Evolutionary conservation across 2,113 vertebrate genomes (phyloP).

Genomic region (Dromaius novaehollandiae): DNA sequence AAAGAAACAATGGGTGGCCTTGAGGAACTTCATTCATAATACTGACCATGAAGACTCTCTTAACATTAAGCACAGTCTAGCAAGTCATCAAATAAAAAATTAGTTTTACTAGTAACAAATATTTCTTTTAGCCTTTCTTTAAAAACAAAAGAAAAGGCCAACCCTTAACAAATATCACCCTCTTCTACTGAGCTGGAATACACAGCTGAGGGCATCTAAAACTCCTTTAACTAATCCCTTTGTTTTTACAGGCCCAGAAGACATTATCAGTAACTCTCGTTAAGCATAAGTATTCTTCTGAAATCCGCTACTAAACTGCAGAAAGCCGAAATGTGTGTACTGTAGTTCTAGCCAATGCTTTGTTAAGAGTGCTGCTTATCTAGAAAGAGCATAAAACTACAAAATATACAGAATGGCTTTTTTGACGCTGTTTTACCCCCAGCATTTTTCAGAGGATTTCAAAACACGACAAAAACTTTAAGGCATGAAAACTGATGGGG

Average conservation of each 20-base stretch:
- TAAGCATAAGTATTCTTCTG: background rate
- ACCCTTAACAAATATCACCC: background rate
- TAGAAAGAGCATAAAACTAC: background rate
- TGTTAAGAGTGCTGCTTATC: constrained; percentile 13
- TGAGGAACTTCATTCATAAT: background rate
- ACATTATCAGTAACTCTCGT: background rate
- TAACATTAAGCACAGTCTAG: constrained; percentile 21
- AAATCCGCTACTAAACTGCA: background rate
- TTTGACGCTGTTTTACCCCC: background rate
- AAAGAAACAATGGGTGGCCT: background rate
- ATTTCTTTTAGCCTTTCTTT: background rate
- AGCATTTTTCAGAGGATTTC: background rate
- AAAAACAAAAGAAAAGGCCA: background rate
- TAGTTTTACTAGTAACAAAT: constrained; percentile 38
- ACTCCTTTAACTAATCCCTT: background rate
- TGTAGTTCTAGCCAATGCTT: background rate
- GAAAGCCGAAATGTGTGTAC: background rate
- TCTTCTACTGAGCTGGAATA: background rate
- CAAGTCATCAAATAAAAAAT: constrained; percentile 17
- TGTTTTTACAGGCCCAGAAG: background rate
- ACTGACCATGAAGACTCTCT: background rate
- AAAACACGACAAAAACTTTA: background rate
- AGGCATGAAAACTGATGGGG: background rate
- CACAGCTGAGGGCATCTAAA: background rate
- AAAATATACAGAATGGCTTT: background rate